These are phyloP conservation scores for Teleogryllus oceanicus DNA, from an alignment of 2,888 invertebrate genomes.

Conservation along the genomic window DNA sequence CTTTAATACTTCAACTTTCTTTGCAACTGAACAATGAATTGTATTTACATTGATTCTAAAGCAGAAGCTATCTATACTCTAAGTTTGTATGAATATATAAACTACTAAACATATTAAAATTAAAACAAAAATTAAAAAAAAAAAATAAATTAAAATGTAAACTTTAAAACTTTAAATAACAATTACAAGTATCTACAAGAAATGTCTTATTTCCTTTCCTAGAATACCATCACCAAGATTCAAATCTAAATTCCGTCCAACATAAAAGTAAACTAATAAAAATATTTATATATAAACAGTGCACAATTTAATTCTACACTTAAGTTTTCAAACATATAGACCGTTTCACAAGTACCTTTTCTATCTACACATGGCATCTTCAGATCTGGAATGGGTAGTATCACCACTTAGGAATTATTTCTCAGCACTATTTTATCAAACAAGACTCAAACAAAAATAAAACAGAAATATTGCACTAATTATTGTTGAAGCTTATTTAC, in stretches of 20 bases:
- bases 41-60: background rate
- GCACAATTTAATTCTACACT: conserved; percentile 18
- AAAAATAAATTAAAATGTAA: background rate
- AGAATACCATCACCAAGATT: background rate
- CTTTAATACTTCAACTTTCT: conserved; percentile 18
- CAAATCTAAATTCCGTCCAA: background rate
- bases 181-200: background rate
- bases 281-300: conserved; percentile 18
- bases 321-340: conserved; percentile 1
- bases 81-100: background rate
- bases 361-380: conserved; percentile 10
- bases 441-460: background rate
- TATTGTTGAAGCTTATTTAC: background rate
- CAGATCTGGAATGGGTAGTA: conserved; percentile 18
- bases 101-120: background rate
- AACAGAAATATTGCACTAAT: background rate
- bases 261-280: conserved; percentile 2
- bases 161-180: too few species aligned
- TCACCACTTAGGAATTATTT: conserved; percentile 4
- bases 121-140: too few species aligned
- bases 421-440: background rate
- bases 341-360: background rate
- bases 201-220: background rate
- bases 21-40: background rate
- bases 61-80: background rate